phyloP scores from a whole-genome alignment of 1,140 invertebrate species.

The roundworm (Caenorhabditis elegans) region DNA sequence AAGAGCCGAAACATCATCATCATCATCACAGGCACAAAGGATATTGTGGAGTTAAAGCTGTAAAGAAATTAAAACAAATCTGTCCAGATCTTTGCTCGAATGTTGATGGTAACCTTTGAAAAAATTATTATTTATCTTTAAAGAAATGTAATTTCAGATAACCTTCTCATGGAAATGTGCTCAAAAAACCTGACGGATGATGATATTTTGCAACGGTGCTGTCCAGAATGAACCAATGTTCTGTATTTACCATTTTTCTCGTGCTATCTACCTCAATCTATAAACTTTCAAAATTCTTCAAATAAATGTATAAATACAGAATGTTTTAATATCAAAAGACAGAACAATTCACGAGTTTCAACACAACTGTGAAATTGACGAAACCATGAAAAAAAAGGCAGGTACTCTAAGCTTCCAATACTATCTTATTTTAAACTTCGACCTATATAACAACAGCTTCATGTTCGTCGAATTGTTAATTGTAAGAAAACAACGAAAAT shows the following conservation, averaged over 20 bases:
- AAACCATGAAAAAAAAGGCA: too few relatives aligned
- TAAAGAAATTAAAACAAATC: not conserved
- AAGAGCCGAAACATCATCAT: too few relatives aligned
- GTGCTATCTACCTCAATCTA: not conserved
- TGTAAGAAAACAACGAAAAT: not conserved
- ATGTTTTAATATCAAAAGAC: not conserved
- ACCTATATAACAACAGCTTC: too few relatives aligned
- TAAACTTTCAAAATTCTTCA: not conserved
- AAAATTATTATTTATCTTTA: not conserved
- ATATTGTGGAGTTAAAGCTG: not conserved
- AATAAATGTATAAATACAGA: not conserved
- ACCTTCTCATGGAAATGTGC: not conserved
- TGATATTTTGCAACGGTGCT: not conserved
- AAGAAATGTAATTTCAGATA: not conserved
- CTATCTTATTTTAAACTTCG: too few relatives aligned
- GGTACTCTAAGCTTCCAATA: too few relatives aligned
- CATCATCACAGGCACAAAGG: not conserved
- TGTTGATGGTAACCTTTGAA: not conserved
- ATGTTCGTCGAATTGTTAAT: slow-evolving; percentile 18
- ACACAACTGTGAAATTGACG: too few relatives aligned
- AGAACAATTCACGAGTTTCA: not conserved
- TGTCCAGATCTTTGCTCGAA: not conserved
- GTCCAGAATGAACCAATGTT: not conserved
- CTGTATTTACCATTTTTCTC: too few relatives aligned
- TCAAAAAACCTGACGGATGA: not conserved